Evolutionary conservation across 2,888 invertebrate species (phyloP), one percentile per base, ranked within the genome.

Genomic region (Hedya salicella): DNA sequence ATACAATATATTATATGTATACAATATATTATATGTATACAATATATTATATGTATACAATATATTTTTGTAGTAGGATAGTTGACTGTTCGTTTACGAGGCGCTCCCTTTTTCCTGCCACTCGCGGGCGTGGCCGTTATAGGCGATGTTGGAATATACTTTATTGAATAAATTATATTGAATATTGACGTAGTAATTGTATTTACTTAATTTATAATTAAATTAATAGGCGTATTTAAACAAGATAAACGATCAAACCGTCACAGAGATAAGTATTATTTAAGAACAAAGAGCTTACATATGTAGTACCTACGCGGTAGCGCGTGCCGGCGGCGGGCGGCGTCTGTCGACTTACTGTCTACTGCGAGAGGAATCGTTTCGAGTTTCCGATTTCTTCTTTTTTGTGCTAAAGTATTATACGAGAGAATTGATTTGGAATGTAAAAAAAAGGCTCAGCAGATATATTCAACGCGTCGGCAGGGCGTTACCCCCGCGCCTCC

Each of bases 21-120:
- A 48, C 14, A 65, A 32, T n/a, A 65, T 65, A 53, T 53, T 53
- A 60, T 60, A 48, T 53, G 16, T 62, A 48, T 52, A 48, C 14
- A 65, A 32, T n/a, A n/a, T n/a, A n/a, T n/a, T n/a, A n/a, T n/a
- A n/a, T n/a, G n/a, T 62, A 46, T 59, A 53, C 17, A 65, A 32
- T 60, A 60, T 65, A 65, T 65, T 60, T 60, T 60, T 65, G 42
- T 65, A 65, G 50, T 65, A 59, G 44, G n/a, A 36, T 32, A 57
- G 39, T 56, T 44, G 57, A 63, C 25, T 4, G 40, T 30, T 16
- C 13, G 16, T 30, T 42, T 21, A 9, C 16, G 16, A 9, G 2
- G 9, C 36, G 36, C 9, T 36, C 54, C 40, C 48, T 30, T 21
- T 25, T 16, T 6, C 6, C 39, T 25, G 42, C n/a, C 1, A 25